Base-by-base conservation (phyloP, 2,888 invertebrate genomes). In the Oegoconia quadripuncta region DNA sequence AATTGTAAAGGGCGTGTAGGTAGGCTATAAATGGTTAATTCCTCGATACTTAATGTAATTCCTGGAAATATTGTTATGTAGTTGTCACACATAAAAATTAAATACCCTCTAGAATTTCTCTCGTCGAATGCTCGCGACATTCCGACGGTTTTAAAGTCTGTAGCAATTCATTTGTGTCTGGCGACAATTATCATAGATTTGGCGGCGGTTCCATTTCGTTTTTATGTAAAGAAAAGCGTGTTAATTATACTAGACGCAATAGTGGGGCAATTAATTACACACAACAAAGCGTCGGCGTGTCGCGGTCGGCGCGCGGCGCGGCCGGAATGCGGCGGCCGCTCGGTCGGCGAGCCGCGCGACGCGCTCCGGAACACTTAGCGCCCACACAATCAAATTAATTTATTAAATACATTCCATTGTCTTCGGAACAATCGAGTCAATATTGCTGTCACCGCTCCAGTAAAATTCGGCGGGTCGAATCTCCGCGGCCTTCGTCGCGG, bases 331-430 rank as follows among this genome's bases (percentile, higher is more conserved):
- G 28, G 5, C 23, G 3, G 23, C 23, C n/a, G 23, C 23, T 9
- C 7, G 23, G 3, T 2, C 8, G n/a, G n/a, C n/a, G n/a, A n/a
- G n/a, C n/a, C n/a, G n/a, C n/a, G n/a, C n/a, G n/a, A n/a, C 30
- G 30, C 30, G 17, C n/a, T 17, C 9, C 30, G 30, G 28, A 13
- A n/a, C 28, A 28, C 28, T 28, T 28, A 28, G 4, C 31, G 31
- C 31, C 31, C 18, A 14, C 31, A 22, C 32, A 20, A 11, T 7
- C 20, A 20, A 32, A 32, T 32, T 32, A 32, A 32, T 32, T 32
- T 32, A 32, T 32, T 32, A 32, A 32, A 20, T 13, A 32, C 32
- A 22, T 32, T 32, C 32, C 32, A 11, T 16, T 31, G 31, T 17
- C n/a, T 17, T 31, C 6, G 4, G 9, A 14, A 31, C 31, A 31